These are phyloP conservation scores for Hippocampus abdominalis DNA, from an alignment of 2,113 vertebrate species.

Conservation along the genomic window DNA sequence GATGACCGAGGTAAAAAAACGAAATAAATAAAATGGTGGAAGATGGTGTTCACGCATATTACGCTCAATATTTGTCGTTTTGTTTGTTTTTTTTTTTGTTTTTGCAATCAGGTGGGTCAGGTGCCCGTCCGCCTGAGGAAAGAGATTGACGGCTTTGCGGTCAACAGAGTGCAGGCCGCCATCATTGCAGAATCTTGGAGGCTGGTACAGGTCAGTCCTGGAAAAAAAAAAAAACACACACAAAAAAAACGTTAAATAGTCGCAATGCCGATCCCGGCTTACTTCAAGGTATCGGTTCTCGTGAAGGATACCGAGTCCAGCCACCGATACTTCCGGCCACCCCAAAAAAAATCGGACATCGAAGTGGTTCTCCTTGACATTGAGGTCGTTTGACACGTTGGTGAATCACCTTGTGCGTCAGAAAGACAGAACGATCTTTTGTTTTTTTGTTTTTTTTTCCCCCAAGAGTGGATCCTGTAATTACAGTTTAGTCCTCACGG, in stretches of 20 bases:
- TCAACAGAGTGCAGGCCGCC: conserved; percentile 93
- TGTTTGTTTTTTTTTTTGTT: background rate
- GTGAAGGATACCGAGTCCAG: too few species aligned
- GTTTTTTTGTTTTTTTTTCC: too few species aligned
- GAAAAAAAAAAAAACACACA: background rate
- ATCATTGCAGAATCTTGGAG: conserved; percentile 93
- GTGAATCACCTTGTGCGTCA: too few species aligned
- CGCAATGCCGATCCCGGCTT: background rate
- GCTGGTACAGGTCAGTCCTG: conserved; percentile 81
- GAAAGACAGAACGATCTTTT: too few species aligned
- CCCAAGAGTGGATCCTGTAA: background rate
- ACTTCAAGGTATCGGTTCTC: too few species aligned
- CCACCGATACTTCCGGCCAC: too few species aligned
- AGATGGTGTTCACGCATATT: background rate
- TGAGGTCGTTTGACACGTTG: too few species aligned
- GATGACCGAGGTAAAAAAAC: conserved; percentile 77
- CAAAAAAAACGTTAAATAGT: background rate
- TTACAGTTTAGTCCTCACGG: background rate
- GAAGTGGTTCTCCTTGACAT: too few species aligned
- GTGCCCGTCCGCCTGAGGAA: conserved; percentile 81
- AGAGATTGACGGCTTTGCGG: conserved; percentile 87
- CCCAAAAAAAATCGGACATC: too few species aligned
- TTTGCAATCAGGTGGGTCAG: conserved; percentile 75
- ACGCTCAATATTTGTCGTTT: background rate
- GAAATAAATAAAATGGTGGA: too few species aligned